phyloP scores from a whole-genome alignment of 2,888 invertebrate genomes.

The Drosophila rubida region DNA sequence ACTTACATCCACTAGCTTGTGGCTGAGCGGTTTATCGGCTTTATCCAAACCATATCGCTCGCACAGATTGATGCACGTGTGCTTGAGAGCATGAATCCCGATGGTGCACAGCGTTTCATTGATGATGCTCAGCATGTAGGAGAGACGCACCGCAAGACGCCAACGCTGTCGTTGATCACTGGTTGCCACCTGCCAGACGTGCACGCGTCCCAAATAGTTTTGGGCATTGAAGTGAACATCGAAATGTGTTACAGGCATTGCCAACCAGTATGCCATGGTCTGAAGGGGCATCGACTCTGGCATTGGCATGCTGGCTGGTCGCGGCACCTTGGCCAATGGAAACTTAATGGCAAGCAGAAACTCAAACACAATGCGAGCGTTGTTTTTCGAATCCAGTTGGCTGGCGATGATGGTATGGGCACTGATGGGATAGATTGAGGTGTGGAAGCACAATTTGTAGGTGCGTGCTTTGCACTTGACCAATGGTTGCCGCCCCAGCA shows the following conservation, averaged over 20 bases:
- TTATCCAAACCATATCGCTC: constrained; percentile 19
- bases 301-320: constrained; percentile 7
- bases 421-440: constrained; percentile 27
- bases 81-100: constrained; percentile 27
- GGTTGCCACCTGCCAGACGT: constrained; percentile 28
- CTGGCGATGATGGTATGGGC: constrained; percentile 27
- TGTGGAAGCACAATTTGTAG: constrained; percentile 34
- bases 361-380: constrained; percentile 20
- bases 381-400: not conserved
- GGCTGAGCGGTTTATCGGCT: constrained; percentile 6
- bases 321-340: constrained; percentile 2
- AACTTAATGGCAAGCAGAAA: constrained; percentile 30
- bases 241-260: constrained; percentile 26
- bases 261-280: constrained; percentile 27
- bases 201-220: constrained; percentile 22
- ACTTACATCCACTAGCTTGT: constrained; percentile 18
- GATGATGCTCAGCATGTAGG: constrained; percentile 13
- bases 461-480: constrained; percentile 11
- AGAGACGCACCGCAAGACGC: constrained; percentile 20
- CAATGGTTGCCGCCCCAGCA: constrained; percentile 6
- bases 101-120: constrained; percentile 24
- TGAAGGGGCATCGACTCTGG: constrained; percentile 1
- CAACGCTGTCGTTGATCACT: constrained; percentile 10
- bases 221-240: constrained; percentile 17
- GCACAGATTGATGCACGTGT: constrained; percentile 29